These are phyloP conservation scores for Panthera leo DNA, from an alignment of 2,113 vertebrate species.

Conservation along the genomic window DNA sequence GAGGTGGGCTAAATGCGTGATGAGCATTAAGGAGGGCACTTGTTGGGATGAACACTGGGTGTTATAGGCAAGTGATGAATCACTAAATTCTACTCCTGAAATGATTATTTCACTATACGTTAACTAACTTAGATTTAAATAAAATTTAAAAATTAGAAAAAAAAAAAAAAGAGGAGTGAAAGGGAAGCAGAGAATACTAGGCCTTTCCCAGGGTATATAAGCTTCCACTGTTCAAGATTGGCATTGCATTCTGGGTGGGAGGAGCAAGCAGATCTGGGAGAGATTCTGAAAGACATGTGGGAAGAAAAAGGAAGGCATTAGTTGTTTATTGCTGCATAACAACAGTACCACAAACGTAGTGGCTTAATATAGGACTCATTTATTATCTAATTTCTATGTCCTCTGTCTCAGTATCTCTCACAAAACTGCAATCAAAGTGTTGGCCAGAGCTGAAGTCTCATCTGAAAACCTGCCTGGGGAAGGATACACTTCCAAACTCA, in stretches of 20 bases:
- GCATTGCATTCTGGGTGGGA: background rate
- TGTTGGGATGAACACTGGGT: no score
- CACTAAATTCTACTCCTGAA: no score
- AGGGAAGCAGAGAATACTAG: background rate
- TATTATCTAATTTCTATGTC: background rate
- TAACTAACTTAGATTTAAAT: no score
- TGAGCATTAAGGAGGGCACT: no score
- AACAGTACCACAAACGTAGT: background rate
- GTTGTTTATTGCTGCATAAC: background rate
- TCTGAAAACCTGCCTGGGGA: constrained; percentile 17
- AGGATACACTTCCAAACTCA: background rate
- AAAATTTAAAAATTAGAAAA: no score
- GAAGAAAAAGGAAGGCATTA: background rate
- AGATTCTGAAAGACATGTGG: background rate
- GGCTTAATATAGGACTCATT: background rate
- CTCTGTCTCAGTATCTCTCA: background rate
- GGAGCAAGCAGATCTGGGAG: background rate
- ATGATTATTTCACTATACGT: no score
- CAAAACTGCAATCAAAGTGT: background rate
- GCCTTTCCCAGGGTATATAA: background rate
- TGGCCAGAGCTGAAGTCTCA: background rate
- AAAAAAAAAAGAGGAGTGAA: background rate
- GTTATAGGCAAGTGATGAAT: no score
- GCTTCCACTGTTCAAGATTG: background rate
- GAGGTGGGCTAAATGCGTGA: no score